Evolutionary conservation across 2,113 vertebrate genomes (phyloP), one percentile per base, ranked within the genome.

Genomic region (Pelodiscus sinensis): DNA sequence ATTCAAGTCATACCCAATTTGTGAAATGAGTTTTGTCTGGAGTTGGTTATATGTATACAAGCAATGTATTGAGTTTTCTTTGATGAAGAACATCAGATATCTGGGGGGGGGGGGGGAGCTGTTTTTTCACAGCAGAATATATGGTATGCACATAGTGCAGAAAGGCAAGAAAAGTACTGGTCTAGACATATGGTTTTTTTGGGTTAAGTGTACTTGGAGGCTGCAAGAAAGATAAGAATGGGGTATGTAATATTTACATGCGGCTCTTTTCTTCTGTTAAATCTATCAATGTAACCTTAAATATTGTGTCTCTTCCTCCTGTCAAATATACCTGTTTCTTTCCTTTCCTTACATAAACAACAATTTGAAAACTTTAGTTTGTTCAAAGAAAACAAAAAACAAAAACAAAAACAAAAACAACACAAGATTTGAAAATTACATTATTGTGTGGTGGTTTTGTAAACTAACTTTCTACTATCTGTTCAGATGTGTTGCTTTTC

Each of bases 71-170:
- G 83, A 96, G 93, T 84, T 13, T 81, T 89, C 89, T 65, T 88
- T 88, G 81, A 96, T 95, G 96, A 96, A 62, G 9, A 86, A 65
- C 29, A 93, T 87, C 82, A 81, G 68, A 81, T 97, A 96, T 96
- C 96, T 97, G 62, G 44, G 44, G 38, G 38, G 44, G 44, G 44
- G 5, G 5, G 44, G 44, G 44, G n/a, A n/a, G n/a, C n/a, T n/a
- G 44, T 86, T 97, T 84, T 71, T 85, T 92, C 92, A 87, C 75
- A 95, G 81, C 92, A 91, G 89, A 89, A 90, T 60, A 83, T 79
- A 85, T 82, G 2, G 35, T 77, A 65, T 89, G 83, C 89, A 82
- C 93, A 94, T 94, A 95, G 80, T 19, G 10, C 90, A 95, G 94
- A 97, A 95, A 97, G 88, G 90, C 84, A 97, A 58, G 78, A 94